Percentiles rank a stretch among this genome's conserved stretches.
Conservation (phyloP, 2,797 vertebrate species). For the Ceryle rudis region DNA sequence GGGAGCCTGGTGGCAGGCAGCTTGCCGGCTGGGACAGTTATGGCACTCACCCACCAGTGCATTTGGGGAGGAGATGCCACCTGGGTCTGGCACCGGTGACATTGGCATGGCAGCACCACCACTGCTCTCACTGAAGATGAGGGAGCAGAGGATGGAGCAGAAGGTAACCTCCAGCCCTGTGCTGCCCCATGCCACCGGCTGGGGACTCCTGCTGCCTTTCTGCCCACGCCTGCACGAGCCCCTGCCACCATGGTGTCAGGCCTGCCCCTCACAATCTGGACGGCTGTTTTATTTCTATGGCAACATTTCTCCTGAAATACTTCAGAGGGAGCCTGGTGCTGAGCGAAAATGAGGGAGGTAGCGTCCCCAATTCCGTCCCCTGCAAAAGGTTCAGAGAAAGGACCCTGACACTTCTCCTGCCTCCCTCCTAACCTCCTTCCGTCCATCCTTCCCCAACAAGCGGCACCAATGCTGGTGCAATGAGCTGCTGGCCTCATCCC, state of each 20-base stretch:
- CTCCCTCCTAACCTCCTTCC: background rate
- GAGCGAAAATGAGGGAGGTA: background rate
- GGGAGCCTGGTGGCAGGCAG: background rate
- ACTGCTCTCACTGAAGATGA: background rate
- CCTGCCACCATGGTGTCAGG: background rate
- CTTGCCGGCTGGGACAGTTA: background rate
- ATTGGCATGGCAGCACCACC: background rate
- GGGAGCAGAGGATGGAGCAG: background rate
- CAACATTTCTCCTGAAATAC: conserved; percentile 40
- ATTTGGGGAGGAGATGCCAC: background rate
- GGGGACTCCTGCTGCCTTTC: background rate
- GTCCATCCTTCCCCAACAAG: background rate
- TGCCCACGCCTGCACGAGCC: background rate
- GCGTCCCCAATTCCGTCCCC: background rate
- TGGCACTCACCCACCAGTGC: background rate
- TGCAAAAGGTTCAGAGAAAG: background rate
- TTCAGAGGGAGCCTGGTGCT: conserved; percentile 1
- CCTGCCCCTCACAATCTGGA: conserved; percentile 24
- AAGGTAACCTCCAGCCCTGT: background rate
- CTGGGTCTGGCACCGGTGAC: background rate
- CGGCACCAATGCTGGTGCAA: accelerated
- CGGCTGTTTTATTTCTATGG: conserved; percentile 52
- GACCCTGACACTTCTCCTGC: background rate
- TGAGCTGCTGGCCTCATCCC: background rate
- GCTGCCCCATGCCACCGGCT: accelerated